phyloP scores from a whole-genome alignment of 2,888 invertebrate genomes.

The Aphidius colemani region DNA sequence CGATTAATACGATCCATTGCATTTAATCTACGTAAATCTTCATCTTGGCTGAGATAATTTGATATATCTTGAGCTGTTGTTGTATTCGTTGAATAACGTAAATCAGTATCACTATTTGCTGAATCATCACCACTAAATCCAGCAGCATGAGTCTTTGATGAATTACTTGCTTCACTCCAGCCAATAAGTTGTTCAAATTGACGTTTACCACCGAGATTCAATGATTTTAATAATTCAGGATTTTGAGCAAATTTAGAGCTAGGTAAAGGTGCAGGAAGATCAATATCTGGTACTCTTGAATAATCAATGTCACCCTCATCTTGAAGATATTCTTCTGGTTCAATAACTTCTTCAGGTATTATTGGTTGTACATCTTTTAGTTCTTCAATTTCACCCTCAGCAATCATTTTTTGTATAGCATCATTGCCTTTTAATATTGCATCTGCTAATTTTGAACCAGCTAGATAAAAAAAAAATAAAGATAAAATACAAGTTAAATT shows the following conservation, averaged over 20 bases:
- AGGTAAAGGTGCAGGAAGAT: constrained; percentile 57
- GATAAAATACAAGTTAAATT: constrained; percentile 11
- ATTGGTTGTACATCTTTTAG: constrained; percentile 77
- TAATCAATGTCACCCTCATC: constrained; percentile 62
- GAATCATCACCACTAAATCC: constrained; percentile 52
- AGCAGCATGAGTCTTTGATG: constrained; percentile 46
- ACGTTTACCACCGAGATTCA: constrained; percentile 55
- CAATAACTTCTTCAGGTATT: constrained; percentile 62
- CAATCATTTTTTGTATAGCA: constrained; percentile 76
- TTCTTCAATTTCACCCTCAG: constrained; percentile 81
- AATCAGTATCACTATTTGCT: constrained; percentile 49
- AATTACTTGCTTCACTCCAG: constrained; percentile 51
- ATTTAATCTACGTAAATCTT: constrained; percentile 44
- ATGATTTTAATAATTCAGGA: constrained; percentile 51
- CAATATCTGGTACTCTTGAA: constrained; percentile 53
- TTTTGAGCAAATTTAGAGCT: constrained; percentile 59
- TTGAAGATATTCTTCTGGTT: constrained; percentile 58
- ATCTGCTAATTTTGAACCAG: constrained; percentile 76
- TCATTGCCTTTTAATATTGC: constrained; percentile 79
- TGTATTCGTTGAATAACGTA: constrained; percentile 41
- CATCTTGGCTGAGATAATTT: constrained; percentile 39
- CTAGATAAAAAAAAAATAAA: constrained; percentile 52
- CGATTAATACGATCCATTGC: constrained; percentile 36
- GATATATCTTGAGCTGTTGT: constrained; percentile 38
- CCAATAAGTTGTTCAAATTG: constrained; percentile 57